These are phyloP conservation scores for Asarcornis scutulata DNA, from an alignment of 2,113 vertebrate genomes.

Conservation along the genomic window DNA sequence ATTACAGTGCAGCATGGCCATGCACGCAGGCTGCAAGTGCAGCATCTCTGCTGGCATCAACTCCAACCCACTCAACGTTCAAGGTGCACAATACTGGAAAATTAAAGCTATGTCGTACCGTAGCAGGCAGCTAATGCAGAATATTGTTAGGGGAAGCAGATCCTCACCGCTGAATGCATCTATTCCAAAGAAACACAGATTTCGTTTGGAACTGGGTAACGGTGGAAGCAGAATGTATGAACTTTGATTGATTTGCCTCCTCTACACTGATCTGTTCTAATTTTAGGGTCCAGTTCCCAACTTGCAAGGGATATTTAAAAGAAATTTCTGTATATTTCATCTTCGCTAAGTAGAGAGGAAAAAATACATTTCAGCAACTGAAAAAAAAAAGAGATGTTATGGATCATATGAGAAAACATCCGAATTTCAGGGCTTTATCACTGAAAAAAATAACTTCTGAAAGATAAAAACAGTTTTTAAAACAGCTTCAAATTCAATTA, in stretches of 20 bases:
- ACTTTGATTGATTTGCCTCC: background rate
- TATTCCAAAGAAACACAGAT: background rate
- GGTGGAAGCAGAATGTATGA: background rate
- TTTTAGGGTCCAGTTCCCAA: background rate
- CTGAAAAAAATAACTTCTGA: background rate
- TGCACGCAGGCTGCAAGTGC: background rate
- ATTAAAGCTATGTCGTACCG: constrained; percentile 18
- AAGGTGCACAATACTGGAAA: constrained; percentile 14
- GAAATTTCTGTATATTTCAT: background rate
- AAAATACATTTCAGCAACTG: background rate
- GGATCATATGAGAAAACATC: background rate
- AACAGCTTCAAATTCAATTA: background rate
- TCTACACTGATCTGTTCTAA: background rate
- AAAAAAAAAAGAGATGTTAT: rapidly evolving
- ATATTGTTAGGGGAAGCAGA: background rate
- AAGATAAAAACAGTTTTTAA: background rate
- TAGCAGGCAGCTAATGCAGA: background rate
- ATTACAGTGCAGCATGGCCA: background rate
- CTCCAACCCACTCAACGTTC: background rate
- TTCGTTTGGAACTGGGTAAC: background rate
- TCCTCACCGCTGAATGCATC: rapidly evolving
- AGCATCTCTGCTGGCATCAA: background rate
- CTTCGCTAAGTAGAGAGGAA: background rate
- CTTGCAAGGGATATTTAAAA: background rate
- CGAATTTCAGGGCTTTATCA: background rate